Evolutionary conservation across 2,113 vertebrate species (phyloP), one percentile per base, ranked within the genome.

Genomic region (Symphodus melops): DNA sequence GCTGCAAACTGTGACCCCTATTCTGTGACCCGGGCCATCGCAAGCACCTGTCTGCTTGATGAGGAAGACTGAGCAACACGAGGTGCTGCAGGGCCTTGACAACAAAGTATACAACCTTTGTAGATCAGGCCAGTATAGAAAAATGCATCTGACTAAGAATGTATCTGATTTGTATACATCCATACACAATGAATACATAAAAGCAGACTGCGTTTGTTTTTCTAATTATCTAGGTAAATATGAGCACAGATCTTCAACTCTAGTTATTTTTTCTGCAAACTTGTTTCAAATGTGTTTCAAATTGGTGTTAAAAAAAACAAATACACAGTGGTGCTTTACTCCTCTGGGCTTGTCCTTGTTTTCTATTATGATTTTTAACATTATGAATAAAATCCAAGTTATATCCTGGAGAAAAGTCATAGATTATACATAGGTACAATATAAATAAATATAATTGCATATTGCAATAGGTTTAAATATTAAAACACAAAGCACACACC

Each of bases 1-100:
- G 86, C 96, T 0, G 94, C 95, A 42, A 96, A 96, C 91, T 96
- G 95, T 0, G 95, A 96, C 86, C 96, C 95, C 0, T 96, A 96
- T 0, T 57, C 88, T 0, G 95, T 96, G 53, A 96, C 92, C 0
- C 78, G 82, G 79, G 92, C 89, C 82, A 93, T 96, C 2, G 67
- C 92, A 48, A 71, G 63, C 55, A 96, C 94, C 0, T 92, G 91
- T 0, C 66, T 96, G 62, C 83, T 96, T 5, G 62, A 77, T 12
- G 11, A 10, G 16, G 76, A 83, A 1, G 10, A 55, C 0, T 0
- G 64, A n/a, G 7, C 65, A 1, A 8, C 20, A 58, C 12, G 33
- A 16, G 19, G 13, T 17, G 5, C 13, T 1, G 7, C 48, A 2
- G 20, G 48, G 48, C 48, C 9, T n/a, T 2, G 48, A 9, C n/a